Conservation (phyloP, 2,797 vertebrate genomes). For the Prunella strophiata region DNA sequence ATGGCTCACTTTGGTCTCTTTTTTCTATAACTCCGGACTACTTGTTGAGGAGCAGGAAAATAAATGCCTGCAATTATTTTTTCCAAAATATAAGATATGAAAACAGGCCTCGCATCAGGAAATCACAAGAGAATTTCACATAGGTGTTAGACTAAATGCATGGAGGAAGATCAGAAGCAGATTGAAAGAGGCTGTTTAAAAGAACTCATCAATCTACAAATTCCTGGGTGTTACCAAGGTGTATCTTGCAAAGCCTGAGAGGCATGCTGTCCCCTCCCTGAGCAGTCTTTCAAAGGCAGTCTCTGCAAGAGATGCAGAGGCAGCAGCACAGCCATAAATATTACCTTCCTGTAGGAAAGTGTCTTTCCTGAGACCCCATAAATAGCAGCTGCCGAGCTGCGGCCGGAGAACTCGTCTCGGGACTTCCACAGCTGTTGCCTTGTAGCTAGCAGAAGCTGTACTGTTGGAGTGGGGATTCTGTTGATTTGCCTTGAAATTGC, state of each 20-base stretch:
- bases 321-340: neutral
- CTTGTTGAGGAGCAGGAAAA: neutral
- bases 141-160: accelerated
- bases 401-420: accelerated
- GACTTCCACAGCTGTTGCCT: neutral
- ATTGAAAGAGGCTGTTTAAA: neutral
- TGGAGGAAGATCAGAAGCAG: neutral
- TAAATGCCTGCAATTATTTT: neutral
- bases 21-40: neutral
- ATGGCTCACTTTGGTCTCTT: neutral
- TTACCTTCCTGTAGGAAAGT: neutral
- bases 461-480: neutral
- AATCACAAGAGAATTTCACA: neutral
- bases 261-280: neutral
- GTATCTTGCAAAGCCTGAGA: neutral
- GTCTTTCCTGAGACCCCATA: neutral
- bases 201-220: neutral
- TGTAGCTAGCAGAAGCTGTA: neutral
- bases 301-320: neutral
- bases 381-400: neutral
- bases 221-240: neutral
- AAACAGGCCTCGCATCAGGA: neutral
- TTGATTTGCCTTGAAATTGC: neutral
- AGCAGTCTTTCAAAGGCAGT: neutral
- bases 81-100: neutral